A percentile compares a stretch with the other conserved stretches of the same genome.
Conservation (phyloP, 2,113 vertebrate species). For the Oenanthe melanoleuca region DNA sequence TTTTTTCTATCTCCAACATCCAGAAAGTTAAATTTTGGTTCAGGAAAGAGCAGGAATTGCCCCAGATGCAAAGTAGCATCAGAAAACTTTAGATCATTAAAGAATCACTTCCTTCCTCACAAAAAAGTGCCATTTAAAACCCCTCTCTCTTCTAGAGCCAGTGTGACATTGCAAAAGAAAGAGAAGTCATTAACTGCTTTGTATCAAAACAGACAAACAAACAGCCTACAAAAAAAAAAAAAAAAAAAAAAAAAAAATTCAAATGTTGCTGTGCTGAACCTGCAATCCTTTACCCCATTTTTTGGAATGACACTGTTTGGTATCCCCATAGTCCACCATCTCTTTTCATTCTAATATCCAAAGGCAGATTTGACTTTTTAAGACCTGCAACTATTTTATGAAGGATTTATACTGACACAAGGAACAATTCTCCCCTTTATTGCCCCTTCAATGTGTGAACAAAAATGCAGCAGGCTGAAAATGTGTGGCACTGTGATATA, state of each 20-base stretch:
- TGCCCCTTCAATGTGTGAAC: background rate
- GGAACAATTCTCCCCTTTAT: background rate
- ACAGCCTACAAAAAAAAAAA: background rate
- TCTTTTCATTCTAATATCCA: background rate
- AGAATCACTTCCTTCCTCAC: background rate
- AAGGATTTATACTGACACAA: background rate
- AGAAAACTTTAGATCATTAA: background rate
- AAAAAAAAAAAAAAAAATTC: background rate
- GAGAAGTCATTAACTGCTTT: background rate
- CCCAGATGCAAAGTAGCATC: background rate
- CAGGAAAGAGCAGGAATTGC: background rate
- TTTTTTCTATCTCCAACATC: background rate
- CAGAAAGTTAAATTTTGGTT: background rate
- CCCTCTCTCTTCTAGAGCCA: background rate
- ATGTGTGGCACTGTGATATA: background rate
- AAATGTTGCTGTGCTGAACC: background rate
- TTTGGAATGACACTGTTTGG: background rate
- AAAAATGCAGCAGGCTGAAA: slow-evolving; percentile 23
- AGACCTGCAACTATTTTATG: background rate
- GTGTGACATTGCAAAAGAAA: background rate
- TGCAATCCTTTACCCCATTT: background rate
- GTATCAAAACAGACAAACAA: background rate
- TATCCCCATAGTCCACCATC: background rate
- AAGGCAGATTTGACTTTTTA: background rate
- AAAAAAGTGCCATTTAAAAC: background rate